Percentiles rank a stretch among this genome's conserved stretches.
Conservation (phyloP, 2,797 vertebrate species). For the Microchirus variegatus region DNA sequence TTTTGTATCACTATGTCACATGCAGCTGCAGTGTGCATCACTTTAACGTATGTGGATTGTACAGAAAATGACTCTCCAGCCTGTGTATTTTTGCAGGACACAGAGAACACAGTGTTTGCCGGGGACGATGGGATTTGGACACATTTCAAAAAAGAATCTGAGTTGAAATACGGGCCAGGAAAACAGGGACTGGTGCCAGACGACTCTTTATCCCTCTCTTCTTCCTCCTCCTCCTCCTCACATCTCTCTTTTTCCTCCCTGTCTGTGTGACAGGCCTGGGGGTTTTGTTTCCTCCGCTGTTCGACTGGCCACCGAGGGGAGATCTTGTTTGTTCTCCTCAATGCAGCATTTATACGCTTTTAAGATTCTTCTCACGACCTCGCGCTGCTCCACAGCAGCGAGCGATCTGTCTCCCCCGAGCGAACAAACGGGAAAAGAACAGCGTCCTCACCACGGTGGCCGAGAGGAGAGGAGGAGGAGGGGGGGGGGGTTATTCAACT, state of each 20-base stretch:
- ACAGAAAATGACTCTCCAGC: no score
- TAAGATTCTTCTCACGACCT: constrained; percentile 79
- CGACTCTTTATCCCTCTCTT: no score
- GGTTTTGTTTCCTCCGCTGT: constrained; percentile 64
- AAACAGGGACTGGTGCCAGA: constrained; percentile 44
- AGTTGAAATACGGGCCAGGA: constrained; percentile 36
- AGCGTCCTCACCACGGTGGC: constrained; percentile 19
- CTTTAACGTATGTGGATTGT: no score
- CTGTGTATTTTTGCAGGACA: neutral
- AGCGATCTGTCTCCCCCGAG: constrained; percentile 69
- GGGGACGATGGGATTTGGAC: constrained; percentile 16
- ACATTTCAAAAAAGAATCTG: constrained; percentile 42
- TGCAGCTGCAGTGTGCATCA: no score
- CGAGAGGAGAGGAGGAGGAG: neutral
- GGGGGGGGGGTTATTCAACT: constrained; percentile 31
- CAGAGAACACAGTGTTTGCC: neutral
- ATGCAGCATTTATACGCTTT: constrained; percentile 77
- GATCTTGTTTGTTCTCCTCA: constrained; percentile 79
- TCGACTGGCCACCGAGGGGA: constrained; percentile 71
- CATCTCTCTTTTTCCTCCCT: constrained; percentile 1
- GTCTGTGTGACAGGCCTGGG: constrained; percentile 61
- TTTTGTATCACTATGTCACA: no score
- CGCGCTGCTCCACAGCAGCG: constrained; percentile 59
- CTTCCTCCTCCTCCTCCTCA: constrained; percentile 17
- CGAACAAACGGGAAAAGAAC: constrained; percentile 56